Base-by-base conservation (phyloP, 2,888 invertebrate species). In the Caenorhabditis zanzibari region DNA sequence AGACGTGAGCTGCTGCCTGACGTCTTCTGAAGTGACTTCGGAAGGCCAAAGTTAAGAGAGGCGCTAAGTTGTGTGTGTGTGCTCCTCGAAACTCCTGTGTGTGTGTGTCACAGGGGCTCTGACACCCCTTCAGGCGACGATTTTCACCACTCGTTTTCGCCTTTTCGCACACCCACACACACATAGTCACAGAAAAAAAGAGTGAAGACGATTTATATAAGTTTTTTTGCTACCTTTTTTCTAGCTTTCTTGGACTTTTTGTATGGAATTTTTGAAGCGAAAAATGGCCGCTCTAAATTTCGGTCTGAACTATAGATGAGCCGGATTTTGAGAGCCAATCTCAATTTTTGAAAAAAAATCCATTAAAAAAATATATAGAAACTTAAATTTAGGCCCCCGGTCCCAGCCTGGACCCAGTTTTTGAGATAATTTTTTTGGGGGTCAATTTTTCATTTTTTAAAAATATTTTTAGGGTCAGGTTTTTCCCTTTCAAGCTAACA, bases 1-100 rank as follows among this genome's bases (percentile, higher is more conserved):
- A 24, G 54, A 54, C 24, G 54, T 12, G n/a, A 9, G 22, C 52
- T 16, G 12, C 52, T 9, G 22, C 10, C 52, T 12, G 14, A 26
- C 56, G 71, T 71, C 58, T 59, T 59, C 59, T 56, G 58, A 58
- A 71, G 71, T 58, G 14, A 59, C 72, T 71, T 58, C 47, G 26
- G 26, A 44, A 56, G 32, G 14, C 52, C 38, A 68, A 54, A 68
- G 54, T 54, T 68, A 52, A 68, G 59, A 44, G 38, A 56, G 69
- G 69, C 54, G 69, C 54, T 71, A 44, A 56, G 56, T 59, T 59
- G 52, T 68, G 66, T n/a, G n/a, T n/a, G n/a, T n/a, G 63, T 47
- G 64, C 64, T 32, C 32, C 38, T 32, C 32, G 32, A 4, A 4
- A 6, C 32, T 32, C 32, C 7, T 32, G 32, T 32, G 44, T 5